Percentiles rank a stretch among this genome's conserved stretches.
Evolutionary conservation across 2,888 invertebrate species (phyloP).

Genomic region (Orthosia incerta): DNA sequence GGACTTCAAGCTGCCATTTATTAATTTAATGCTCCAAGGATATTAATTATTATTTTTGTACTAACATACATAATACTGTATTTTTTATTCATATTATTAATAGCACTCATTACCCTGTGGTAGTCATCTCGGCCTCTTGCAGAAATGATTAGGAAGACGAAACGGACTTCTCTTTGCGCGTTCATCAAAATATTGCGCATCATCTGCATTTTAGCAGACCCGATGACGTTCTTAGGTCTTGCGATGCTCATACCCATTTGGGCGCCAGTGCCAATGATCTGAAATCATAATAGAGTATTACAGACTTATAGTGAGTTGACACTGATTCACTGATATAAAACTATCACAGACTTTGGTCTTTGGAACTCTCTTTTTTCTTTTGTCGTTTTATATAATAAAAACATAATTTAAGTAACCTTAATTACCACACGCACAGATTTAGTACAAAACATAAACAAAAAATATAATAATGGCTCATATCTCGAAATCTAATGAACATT

Average conservation of each 20-base stretch:
- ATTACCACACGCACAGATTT: too few species aligned
- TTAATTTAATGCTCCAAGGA: neutral
- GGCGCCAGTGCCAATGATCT: slow-evolving; percentile 77
- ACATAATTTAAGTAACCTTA: too few species aligned
- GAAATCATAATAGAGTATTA: slow-evolving; percentile 51
- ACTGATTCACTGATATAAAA: too few species aligned
- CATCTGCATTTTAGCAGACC: slow-evolving; percentile 72
- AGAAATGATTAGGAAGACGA: slow-evolving; percentile 92
- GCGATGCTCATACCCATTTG: slow-evolving; percentile 81
- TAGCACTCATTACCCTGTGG: slow-evolving; percentile 78
- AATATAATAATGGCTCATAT: too few species aligned
- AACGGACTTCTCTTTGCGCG: slow-evolving; percentile 77
- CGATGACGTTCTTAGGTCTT: slow-evolving; percentile 68
- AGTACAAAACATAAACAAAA: too few species aligned
- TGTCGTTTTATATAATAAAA: too few species aligned
- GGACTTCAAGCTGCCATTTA: neutral
- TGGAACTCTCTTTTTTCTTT: too few species aligned
- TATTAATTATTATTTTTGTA: neutral
- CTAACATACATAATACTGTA: too few species aligned
- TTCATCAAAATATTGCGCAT: slow-evolving; percentile 70
- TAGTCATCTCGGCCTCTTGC: slow-evolving; percentile 83
- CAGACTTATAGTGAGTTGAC: too few species aligned
- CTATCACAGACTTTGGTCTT: too few species aligned
- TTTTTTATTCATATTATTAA: neutral
- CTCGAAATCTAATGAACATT: too few species aligned